Base-by-base conservation (phyloP, 1,140 invertebrate genomes). In the Cherax quadricarinatus region DNA sequence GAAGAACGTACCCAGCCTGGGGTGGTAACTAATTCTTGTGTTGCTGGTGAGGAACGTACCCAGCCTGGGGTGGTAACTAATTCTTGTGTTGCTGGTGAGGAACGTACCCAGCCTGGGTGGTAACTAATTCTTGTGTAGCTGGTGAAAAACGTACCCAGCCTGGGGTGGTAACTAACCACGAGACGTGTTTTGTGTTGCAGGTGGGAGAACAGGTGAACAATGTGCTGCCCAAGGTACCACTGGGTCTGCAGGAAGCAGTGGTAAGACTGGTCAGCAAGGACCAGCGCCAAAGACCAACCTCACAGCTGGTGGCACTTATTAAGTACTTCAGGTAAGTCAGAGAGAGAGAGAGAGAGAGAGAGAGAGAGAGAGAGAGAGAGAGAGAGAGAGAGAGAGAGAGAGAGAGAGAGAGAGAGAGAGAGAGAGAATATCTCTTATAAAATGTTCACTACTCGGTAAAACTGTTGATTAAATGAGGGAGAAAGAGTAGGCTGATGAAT, bases 211-310 rank as follows among this genome's bases (percentile, higher is more conserved):
- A 97, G 95, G 96, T 99, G 80, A 96, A 96, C 93, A 96, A 97
- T 93, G 96, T 98, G 88, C 95, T 98, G 93, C 96, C 97, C 12
- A 96, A 96, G 93, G 96, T 99, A 87, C 98, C 98, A 7, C 95
- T 97, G 24, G 97, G 97, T 4, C 96, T 99, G 30, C 98, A 98
- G 94, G 98, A 99, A 95, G 98, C 98, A 0, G 97, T 98, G 1
- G 96, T 97, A 57, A 96, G 98, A 93, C 96, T 99, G 91, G 96
- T 99, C 53, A 97, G 97, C 91, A 96, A 97, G 89, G 98, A 99
- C 94, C 96, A 97, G 1, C 96, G 97, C 90, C 96, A 97, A 91
- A 95, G 98, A 94, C 98, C 98, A 4, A 98, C 97, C 18, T 97
- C 98, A 41, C 98, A 99, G 95, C 96, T 98, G 83, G 96, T 99